These are phyloP conservation scores for Torymus aiolomorphi DNA, from an alignment of 2,888 invertebrate species.

Conservation along the genomic window DNA sequence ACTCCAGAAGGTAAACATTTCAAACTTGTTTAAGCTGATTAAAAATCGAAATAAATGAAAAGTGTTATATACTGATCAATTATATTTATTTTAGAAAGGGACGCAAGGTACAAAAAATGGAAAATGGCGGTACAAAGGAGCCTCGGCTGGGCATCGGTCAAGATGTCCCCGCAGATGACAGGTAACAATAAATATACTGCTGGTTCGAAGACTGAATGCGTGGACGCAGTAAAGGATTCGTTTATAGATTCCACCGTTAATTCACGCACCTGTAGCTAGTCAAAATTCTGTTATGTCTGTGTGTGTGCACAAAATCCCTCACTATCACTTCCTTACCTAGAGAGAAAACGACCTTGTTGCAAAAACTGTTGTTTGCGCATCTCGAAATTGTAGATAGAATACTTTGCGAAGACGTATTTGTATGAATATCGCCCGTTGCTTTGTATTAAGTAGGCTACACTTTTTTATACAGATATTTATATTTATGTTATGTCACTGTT, in stretches of 20 bases:
- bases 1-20: conserved; percentile 81
- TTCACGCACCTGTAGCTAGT: conserved; percentile 53
- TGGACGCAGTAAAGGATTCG: conserved; percentile 60
- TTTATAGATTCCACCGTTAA: conserved; percentile 48
- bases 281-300: conserved; percentile 38
- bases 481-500: conserved; percentile 32
- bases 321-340: conserved; percentile 3
- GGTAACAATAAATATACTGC: conserved; percentile 76
- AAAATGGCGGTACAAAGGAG: conserved; percentile 95
- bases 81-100: conserved; percentile 80
- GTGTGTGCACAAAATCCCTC: background rate
- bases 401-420: conserved; percentile 3
- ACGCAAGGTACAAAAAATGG: conserved; percentile 92
- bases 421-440: conserved; percentile 5
- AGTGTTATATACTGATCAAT: background rate
- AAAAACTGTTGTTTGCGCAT: conserved; percentile 3
- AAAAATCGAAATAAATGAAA: background rate
- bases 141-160: conserved; percentile 89
- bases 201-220: conserved; percentile 53
- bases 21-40: background rate
- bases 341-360: conserved; percentile 12
- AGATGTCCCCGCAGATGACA: conserved; percentile 87
- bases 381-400: conserved; percentile 37
- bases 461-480: conserved; percentile 38
- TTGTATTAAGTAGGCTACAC: conserved; percentile 48